Evolutionary conservation across 2,888 invertebrate genomes (phyloP).

Genomic region (Marasmarcha lunaedactyla): DNA sequence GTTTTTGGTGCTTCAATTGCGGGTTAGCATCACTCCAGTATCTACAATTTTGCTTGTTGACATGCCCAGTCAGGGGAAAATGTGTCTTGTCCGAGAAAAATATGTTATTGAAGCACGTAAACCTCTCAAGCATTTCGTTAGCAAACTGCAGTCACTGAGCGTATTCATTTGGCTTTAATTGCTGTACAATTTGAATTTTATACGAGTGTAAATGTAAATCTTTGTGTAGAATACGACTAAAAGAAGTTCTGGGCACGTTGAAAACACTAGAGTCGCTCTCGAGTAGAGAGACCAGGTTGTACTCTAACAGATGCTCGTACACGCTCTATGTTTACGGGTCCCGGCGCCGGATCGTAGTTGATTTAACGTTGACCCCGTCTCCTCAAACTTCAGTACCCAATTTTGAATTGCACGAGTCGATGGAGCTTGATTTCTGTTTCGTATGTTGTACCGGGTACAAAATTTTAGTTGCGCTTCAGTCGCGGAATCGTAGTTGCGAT

Average conservation of each 20-base stretch:
- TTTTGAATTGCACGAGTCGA: conserved; percentile 7
- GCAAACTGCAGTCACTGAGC: conserved; percentile 3
- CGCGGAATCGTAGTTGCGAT: no score
- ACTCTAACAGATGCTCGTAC: conserved; percentile 4
- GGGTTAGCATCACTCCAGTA: conserved; percentile 11
- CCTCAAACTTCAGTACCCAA: conserved; percentile 15
- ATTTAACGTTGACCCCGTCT: conserved; percentile 16
- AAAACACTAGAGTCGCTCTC: conserved; percentile 5
- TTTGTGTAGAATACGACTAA: conserved; percentile 8
- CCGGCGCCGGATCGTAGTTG: conserved; percentile 14
- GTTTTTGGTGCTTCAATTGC: conserved; percentile 16
- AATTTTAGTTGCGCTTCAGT: conserved; percentile 6
- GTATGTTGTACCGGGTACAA: conserved; percentile 2
- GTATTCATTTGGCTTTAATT: conserved; percentile 8
- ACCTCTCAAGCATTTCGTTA: no score
- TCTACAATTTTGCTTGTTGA: conserved; percentile 10
- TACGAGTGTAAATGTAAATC: conserved; percentile 8
- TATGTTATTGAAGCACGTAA: no score
- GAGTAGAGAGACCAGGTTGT: conserved; percentile 6
- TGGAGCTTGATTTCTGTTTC: conserved; percentile 1
- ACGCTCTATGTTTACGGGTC: conserved; percentile 7
- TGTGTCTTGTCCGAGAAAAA: conserved; percentile 16
- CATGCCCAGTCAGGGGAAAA: conserved; percentile 6
- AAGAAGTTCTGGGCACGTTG: conserved; percentile 6
- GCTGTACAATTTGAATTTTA: conserved; percentile 7